Evolutionary conservation across 2,113 vertebrate species (phyloP).

Genomic region (Pomatostomus ruficeps): DNA sequence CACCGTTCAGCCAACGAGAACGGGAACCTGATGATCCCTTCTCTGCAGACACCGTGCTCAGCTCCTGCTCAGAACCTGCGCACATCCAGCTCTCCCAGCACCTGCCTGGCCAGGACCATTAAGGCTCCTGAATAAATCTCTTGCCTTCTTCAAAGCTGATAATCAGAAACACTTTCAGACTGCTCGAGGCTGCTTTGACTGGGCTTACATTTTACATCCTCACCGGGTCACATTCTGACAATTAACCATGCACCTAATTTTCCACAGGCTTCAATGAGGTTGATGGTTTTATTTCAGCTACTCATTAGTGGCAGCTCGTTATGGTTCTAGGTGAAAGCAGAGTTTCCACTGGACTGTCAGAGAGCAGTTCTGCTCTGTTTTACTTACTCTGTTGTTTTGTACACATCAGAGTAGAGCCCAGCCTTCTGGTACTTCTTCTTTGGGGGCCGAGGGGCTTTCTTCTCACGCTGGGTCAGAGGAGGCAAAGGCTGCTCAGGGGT

Average conservation of each 20-base stretch:
- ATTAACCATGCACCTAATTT: neutral
- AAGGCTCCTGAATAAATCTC: neutral
- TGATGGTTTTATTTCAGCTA: neutral
- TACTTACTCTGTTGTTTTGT: constrained; percentile 94
- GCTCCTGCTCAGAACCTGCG: neutral
- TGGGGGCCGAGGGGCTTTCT: constrained; percentile 78
- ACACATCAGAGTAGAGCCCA: constrained; percentile 95
- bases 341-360: neutral
- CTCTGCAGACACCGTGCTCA: neutral
- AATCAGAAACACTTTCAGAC: neutral
- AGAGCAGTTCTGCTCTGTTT: neutral
- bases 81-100: neutral
- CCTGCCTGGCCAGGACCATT: neutral
- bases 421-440: constrained; percentile 94
- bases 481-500: constrained; percentile 64
- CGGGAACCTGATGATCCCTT: neutral
- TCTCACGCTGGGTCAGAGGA: constrained; percentile 76
- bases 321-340: neutral
- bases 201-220: neutral
- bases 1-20: neutral
- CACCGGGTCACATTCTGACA: neutral
- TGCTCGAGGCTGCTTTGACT: neutral
- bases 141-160: neutral
- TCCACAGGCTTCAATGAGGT: neutral
- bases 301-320: neutral